phyloP scores from a whole-genome alignment of 2,888 invertebrate genomes.

The Tyria jacobaeae region DNA sequence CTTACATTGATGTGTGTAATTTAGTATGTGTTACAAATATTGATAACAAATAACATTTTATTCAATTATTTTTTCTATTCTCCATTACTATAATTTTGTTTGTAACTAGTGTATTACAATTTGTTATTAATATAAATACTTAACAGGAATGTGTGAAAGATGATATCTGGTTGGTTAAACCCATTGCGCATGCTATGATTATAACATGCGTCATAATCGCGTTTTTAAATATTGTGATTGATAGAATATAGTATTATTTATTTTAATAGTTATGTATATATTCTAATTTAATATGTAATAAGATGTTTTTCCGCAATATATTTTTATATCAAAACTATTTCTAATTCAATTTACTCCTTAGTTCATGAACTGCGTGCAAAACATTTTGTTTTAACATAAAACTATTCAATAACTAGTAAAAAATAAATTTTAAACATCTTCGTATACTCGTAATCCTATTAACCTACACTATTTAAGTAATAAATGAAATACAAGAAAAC shows the following conservation, averaged over 20 bases:
- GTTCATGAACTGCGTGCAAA: not conserved
- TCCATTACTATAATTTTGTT: not conserved
- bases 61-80: not conserved
- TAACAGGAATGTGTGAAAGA: not conserved
- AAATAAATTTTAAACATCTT: too few relatives aligned
- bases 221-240: not conserved
- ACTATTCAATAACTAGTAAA: not conserved
- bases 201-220: not conserved
- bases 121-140: not conserved
- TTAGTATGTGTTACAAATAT: too few relatives aligned
- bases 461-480: too few relatives aligned
- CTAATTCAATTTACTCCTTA: not conserved
- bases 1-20: too few relatives aligned
- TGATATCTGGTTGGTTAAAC: constrained; percentile 1
- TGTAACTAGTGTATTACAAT: not conserved
- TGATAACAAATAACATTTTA: not conserved
- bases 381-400: not conserved
- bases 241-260: not conserved
- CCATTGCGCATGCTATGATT: not conserved
- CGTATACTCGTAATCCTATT: too few relatives aligned
- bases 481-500: too few relatives aligned
- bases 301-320: not conserved
- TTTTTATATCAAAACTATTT: not conserved
- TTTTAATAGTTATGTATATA: not conserved
- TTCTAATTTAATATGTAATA: not conserved